These are phyloP conservation scores for Drosophila yakuba DNA, from an alignment of 1,140 invertebrate genomes.

Conservation along the genomic window DNA sequence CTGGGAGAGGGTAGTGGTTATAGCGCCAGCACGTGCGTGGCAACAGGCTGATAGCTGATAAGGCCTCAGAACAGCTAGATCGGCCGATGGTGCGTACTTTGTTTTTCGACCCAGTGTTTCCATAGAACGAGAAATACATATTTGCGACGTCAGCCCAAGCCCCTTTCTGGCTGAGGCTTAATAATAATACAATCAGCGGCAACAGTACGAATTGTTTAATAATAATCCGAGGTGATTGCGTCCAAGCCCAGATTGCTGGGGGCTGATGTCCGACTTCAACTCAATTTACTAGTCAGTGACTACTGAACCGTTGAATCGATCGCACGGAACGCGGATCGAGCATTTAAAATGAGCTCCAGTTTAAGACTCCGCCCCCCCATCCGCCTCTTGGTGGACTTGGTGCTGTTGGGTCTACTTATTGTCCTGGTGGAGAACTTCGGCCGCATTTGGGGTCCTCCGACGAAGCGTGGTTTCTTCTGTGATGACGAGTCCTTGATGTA, in stretches of 20 bases:
- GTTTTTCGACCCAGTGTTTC: constrained; percentile 2
- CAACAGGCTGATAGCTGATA: constrained; percentile 3
- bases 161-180: constrained; percentile 11
- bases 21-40: constrained; percentile 49
- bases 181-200: constrained; percentile 30
- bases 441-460: constrained; percentile 59
- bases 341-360: constrained; percentile 45
- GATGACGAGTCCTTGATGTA: constrained; percentile 96
- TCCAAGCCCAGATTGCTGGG: constrained; percentile 25
- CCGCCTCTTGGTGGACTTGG: constrained; percentile 43
- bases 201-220: constrained; percentile 33
- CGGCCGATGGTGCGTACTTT: not conserved
- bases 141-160: constrained; percentile 6
- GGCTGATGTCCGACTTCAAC: constrained; percentile 23
- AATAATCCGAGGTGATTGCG: constrained; percentile 30
- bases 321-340: constrained; percentile 15
- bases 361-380: constrained; percentile 4
- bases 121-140: not conserved
- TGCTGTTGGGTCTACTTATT: constrained; percentile 33
- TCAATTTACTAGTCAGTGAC: constrained; percentile 41
- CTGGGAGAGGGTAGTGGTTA: constrained; percentile 8
- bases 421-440: constrained; percentile 32
- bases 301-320: constrained; percentile 34
- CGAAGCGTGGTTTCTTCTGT: constrained; percentile 96
- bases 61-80: not conserved